Evolutionary conservation across 2,113 vertebrate genomes (phyloP).

Genomic region (Equus przewalskii): DNA sequence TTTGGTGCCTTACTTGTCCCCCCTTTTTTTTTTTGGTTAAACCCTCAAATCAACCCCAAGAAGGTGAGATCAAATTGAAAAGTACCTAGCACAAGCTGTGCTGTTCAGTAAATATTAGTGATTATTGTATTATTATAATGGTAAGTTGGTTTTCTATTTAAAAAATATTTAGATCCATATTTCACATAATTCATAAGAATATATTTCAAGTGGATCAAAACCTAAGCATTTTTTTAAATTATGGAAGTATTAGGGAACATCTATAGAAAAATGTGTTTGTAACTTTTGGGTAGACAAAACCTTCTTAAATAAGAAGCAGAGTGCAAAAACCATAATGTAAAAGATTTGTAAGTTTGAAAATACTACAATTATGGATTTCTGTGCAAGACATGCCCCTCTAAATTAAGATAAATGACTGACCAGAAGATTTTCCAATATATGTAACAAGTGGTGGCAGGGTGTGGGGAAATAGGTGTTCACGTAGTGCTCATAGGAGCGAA

Average conservation of each 20-base stretch:
- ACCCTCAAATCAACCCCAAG: background rate
- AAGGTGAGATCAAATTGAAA: background rate
- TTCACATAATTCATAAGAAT: background rate
- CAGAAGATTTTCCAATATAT: background rate
- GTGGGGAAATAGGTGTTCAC: background rate
- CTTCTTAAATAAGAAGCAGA: background rate
- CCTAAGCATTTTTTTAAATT: background rate
- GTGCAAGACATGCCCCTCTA: background rate
- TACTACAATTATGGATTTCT: background rate
- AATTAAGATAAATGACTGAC: background rate
- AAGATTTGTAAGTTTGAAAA: background rate
- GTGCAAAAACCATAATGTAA: background rate
- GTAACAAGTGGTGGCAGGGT: background rate
- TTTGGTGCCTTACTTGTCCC: background rate
- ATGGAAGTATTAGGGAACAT: background rate
- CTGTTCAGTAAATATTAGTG: background rate
- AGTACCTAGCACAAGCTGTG: background rate
- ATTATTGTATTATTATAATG: background rate
- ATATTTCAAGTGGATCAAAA: background rate
- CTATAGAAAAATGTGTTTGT: background rate
- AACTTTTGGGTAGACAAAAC: background rate
- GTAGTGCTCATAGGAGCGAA: background rate
- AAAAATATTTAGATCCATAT: background rate
- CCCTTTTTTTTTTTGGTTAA: background rate
- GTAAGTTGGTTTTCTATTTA: background rate